Percentiles rank a stretch among this genome's conserved stretches.
phyloP scores from a whole-genome alignment of 2,888 invertebrate genomes.

The Trilocha varians region DNA sequence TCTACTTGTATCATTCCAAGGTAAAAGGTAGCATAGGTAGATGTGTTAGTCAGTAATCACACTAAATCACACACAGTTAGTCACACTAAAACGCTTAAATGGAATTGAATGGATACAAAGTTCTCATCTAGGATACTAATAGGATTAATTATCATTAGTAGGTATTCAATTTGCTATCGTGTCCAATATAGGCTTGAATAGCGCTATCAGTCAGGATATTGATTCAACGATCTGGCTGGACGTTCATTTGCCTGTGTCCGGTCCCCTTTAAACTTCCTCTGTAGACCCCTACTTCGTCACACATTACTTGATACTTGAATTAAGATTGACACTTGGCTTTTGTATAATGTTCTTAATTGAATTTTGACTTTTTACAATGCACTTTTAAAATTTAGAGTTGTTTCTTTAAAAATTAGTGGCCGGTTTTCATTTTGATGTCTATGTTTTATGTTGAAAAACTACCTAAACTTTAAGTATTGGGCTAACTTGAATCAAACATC shows the following conservation, averaged over 20 bases:
- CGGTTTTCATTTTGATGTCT: not conserved
- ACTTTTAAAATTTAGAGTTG: not conserved
- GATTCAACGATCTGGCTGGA: constrained; percentile 26
- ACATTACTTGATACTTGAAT: not conserved
- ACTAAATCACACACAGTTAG: no score
- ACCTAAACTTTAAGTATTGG: no score
- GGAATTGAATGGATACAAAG: no score
- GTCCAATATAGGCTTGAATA: not conserved
- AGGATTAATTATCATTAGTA: not conserved
- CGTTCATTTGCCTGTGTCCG: constrained; percentile 29
- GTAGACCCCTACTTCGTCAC: constrained; percentile 6
- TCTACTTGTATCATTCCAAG: no score
- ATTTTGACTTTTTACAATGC: no score
- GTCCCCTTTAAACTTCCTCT: constrained; percentile 13
- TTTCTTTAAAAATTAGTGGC: not conserved
- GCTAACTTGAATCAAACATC: no score
- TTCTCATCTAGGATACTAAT: no score
- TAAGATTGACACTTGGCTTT: not conserved
- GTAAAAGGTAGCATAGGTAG: no score
- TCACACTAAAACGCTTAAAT: no score
- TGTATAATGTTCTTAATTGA: no score
- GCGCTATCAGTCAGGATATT: constrained; percentile 10
- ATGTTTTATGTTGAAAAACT: no score
- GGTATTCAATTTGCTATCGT: not conserved
- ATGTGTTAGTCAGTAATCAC: no score